Conservation (phyloP, 2,797 vertebrate species). For the Varecia variegata region DNA sequence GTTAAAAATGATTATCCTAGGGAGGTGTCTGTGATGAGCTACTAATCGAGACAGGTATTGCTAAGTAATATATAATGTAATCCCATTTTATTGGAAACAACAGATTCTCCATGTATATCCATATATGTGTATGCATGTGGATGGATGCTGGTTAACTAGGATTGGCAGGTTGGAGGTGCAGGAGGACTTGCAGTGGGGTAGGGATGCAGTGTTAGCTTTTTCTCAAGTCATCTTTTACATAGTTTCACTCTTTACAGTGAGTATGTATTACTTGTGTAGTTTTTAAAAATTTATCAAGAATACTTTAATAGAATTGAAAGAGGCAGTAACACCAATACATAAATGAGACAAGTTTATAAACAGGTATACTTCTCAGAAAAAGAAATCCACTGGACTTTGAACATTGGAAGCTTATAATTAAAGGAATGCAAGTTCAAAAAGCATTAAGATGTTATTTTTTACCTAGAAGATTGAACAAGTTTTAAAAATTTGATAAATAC, state of each 20-base stretch:
- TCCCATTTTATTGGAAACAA: background rate
- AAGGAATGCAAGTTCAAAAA: conserved; percentile 4
- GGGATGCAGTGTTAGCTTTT: background rate
- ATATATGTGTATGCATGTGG: background rate
- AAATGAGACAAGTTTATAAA: background rate
- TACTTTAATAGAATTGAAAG: background rate
- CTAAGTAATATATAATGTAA: background rate
- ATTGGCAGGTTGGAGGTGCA: background rate
- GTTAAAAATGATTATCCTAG: conserved; percentile 44
- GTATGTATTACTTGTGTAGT: background rate
- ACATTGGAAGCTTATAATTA: background rate
- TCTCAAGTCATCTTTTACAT: background rate
- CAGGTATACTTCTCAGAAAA: background rate
- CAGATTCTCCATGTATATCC: background rate
- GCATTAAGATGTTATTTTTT: background rate
- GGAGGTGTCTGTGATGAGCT: background rate
- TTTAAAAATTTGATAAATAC: conserved; percentile 20
- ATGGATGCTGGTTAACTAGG: background rate
- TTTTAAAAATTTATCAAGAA: background rate
- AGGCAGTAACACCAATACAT: background rate
- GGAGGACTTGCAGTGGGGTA: background rate
- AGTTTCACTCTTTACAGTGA: background rate
- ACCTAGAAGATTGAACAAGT: background rate
- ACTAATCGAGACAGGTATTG: background rate
- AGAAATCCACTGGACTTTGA: background rate